phyloP scores from a whole-genome alignment of 2,797 vertebrate genomes.

The Adelosebastes latens region DNA sequence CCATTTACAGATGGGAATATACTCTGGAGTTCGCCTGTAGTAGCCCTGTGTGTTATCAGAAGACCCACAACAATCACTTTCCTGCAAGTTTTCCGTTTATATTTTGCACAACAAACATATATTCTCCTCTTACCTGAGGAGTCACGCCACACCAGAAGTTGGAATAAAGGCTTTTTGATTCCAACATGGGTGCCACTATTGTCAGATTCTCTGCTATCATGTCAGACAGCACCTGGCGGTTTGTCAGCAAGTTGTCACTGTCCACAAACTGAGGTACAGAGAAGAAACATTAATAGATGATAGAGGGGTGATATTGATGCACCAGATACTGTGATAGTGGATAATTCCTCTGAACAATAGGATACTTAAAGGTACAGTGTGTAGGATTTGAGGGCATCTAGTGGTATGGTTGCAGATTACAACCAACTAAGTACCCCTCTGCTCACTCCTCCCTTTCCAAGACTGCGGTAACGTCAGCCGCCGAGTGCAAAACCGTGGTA shows the following conservation, averaged over 20 bases:
- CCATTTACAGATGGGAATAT: constrained; percentile 88
- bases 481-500: too few relatives aligned
- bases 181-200: constrained; percentile 89
- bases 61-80: neutral
- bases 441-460: too few relatives aligned
- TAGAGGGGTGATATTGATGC: neutral
- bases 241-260: constrained; percentile 90
- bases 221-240: constrained; percentile 83
- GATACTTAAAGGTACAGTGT: neutral
- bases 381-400: too few relatives aligned
- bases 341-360: neutral
- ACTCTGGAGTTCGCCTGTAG: constrained; percentile 89
- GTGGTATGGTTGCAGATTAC: too few relatives aligned
- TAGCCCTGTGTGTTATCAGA: constrained; percentile 82
- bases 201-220: constrained; percentile 91
- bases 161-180: constrained; percentile 89
- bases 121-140: constrained; percentile 80
- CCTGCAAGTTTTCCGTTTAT: neutral
- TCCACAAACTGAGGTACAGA: constrained; percentile 84
- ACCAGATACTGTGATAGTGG: neutral
- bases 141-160: constrained; percentile 96
- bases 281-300: neutral
- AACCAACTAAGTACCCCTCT: too few relatives aligned
- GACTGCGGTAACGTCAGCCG: too few relatives aligned
- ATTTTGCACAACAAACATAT: too few relatives aligned